phyloP scores from a whole-genome alignment of 2,888 invertebrate genomes.

The Pseudococcus viburni region DNA sequence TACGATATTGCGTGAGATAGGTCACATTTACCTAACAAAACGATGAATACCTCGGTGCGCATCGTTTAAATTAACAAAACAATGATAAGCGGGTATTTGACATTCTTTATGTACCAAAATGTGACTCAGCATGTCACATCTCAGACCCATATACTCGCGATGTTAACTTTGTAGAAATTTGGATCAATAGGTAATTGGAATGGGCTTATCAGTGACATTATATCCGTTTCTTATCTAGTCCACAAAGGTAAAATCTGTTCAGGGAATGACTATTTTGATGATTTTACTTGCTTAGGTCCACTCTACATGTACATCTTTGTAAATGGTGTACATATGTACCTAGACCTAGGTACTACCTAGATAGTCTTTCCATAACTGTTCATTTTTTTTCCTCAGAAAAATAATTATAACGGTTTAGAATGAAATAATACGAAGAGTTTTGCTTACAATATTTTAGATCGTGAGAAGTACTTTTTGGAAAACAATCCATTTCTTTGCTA shows the following conservation, averaged over 20 bases:
- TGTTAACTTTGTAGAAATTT: constrained; percentile 8
- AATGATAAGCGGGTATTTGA: constrained; percentile 23
- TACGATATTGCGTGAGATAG: constrained; percentile 25
- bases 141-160: neutral
- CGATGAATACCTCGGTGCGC: neutral
- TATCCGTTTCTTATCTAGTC: neutral
- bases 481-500: constrained; percentile 15
- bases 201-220: neutral
- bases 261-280: neutral
- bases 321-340: neutral
- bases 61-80: constrained; percentile 1
- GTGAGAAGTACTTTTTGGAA: constrained; percentile 44
- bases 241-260: neutral
- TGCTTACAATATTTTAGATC: neutral
- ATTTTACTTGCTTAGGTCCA: neutral
- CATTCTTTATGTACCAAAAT: constrained; percentile 1
- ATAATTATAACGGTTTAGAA: constrained; percentile 20
- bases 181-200: neutral
- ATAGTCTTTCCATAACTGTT: constrained; percentile 10
- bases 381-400: neutral
- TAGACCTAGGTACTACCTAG: neutral
- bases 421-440: neutral
- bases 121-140: constrained; percentile 3
- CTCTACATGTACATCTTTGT: too few species aligned
- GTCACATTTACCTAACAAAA: constrained; percentile 29